Evolutionary conservation across 2,797 vertebrate genomes (phyloP).

Genomic region (Philypnodon macrostomus): DNA sequence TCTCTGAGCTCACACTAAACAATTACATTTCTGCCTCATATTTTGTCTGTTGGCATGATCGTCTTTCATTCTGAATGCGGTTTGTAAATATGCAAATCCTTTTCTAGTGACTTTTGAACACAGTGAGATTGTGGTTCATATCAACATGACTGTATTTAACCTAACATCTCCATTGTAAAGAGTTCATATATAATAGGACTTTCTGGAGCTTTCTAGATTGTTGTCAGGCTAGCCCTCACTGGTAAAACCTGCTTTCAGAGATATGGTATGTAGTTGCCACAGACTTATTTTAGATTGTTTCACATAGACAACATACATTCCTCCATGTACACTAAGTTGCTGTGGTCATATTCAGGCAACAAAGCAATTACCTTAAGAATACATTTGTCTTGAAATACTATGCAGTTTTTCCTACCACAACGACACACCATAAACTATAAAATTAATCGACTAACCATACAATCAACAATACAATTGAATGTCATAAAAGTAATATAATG

Average conservation of each 20-base stretch:
- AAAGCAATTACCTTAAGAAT: slow-evolving; percentile 12
- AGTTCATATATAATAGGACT: background rate
- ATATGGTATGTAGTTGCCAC: slow-evolving; percentile 11
- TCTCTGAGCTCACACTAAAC: no score
- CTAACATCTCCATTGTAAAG: background rate
- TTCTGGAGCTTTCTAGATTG: background rate
- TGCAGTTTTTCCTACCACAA: no score
- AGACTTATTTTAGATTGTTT: slow-evolving; percentile 35
- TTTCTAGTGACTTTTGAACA: slow-evolving; percentile 25
- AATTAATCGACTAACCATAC: no score
- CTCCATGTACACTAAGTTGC: slow-evolving; percentile 52
- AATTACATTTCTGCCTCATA: slow-evolving; percentile 28
- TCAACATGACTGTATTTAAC: no score
- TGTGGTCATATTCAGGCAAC: slow-evolving; percentile 43
- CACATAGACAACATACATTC: slow-evolving; percentile 18
- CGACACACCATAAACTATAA: no score
- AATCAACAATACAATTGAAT: no score
- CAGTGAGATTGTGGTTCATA: slow-evolving; percentile 8
- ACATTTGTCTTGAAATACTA: background rate
- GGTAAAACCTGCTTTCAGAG: slow-evolving; percentile 52
- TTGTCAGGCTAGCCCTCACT: slow-evolving; percentile 2
- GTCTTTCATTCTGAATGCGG: slow-evolving; percentile 39
- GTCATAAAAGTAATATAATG: no score
- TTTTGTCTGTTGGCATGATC: slow-evolving; percentile 21
- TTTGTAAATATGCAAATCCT: slow-evolving; percentile 38